These are phyloP conservation scores for Heliconius sara DNA, from an alignment of 2,888 invertebrate genomes.

Conservation along the genomic window DNA sequence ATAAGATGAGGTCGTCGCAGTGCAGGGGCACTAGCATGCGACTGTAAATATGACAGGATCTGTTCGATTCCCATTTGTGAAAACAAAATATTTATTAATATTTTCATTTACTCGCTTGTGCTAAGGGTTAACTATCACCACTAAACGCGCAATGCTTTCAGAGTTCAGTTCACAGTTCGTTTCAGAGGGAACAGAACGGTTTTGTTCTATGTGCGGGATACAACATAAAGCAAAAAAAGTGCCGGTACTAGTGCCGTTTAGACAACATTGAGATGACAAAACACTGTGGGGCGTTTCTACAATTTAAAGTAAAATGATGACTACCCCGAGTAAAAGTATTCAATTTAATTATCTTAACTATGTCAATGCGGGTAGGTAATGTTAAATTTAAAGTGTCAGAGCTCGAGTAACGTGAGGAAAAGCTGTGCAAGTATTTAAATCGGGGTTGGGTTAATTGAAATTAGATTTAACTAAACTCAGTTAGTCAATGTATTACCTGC, in stretches of 20 bases:
- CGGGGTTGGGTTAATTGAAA: not conserved
- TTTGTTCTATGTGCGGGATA: not conserved
- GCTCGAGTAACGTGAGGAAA: not conserved
- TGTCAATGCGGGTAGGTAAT: not conserved
- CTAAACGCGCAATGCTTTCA: no score
- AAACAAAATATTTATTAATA: no score
- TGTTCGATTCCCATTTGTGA: no score
- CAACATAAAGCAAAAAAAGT: not conserved
- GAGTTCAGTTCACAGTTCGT: no score
- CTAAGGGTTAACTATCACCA: no score
- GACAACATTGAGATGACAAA: not conserved
- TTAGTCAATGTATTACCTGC: not conserved
- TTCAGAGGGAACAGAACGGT: no score
- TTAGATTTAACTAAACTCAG: not conserved
- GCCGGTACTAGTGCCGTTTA: no score
- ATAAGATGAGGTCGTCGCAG: no score
- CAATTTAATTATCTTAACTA: not conserved
- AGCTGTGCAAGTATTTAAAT: not conserved
- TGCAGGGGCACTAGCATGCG: no score
- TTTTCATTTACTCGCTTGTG: no score
- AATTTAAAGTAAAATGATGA: not conserved
- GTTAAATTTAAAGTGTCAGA: not conserved
- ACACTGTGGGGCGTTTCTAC: not conserved
- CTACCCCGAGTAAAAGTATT: not conserved
- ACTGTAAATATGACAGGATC: no score